Conservation (phyloP, 2,797 vertebrate species). For the Rhinoraja longicauda region DNA sequence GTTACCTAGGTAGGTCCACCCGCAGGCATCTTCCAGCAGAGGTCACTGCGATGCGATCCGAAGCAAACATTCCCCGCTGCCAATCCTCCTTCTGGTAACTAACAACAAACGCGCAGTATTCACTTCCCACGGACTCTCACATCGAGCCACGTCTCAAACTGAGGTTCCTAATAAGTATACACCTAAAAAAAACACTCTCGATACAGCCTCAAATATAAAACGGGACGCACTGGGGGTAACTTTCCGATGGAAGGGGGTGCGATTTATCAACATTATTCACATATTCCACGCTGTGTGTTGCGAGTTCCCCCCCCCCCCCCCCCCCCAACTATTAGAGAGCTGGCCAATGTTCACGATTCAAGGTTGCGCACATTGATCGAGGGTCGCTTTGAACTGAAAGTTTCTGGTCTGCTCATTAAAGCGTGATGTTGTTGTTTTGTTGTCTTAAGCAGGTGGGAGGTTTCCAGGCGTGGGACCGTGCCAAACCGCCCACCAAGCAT, state of each 20-base stretch:
- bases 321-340: neutral
- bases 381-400: neutral
- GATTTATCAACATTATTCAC: neutral
- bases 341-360: neutral
- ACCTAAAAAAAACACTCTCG: neutral
- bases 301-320: no score
- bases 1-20: no score
- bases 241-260: neutral
- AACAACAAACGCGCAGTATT: conserved; percentile 5
- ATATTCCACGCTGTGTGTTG: neutral
- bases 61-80: neutral
- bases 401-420: neutral
- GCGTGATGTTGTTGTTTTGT: neutral
- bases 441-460: neutral
- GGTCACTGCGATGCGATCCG: neutral
- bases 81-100: neutral
- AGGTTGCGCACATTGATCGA: no score
- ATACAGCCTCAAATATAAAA: neutral
- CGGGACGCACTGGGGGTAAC: neutral
- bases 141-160: neutral
- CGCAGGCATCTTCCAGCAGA: neutral
- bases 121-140: neutral
- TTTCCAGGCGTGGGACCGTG: conserved; percentile 45
- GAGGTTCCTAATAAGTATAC: neutral
- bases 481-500: conserved; percentile 47